Evolutionary conservation across 1,140 invertebrate species (phyloP), one percentile per base, ranked within the genome.

Genomic region (Pogonomyrmex californicus): DNA sequence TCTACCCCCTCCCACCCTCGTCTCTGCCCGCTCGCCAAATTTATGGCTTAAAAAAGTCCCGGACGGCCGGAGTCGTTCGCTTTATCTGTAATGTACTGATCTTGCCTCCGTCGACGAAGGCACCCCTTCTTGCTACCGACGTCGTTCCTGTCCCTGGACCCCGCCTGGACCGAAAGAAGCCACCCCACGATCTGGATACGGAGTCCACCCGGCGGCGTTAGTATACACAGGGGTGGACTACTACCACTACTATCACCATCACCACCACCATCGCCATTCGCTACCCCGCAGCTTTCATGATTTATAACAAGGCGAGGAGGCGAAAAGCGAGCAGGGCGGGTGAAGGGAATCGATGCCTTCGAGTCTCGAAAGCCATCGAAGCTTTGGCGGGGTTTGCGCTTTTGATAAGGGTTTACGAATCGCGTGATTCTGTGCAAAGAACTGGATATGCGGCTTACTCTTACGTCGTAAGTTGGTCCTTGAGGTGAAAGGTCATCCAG

Each of bases 61-160:
- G 86, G 86, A 91, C 93, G 93, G 93, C 92, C 85, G 68, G 60
- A 91, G 93, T 94, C 94, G 91, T 93, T 93, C 92, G 93, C 92
- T 95, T 95, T 95, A 95, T 95, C 95, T 95, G 95, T 95, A 95
- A 95, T 95, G 95, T 95, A 95, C 94, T 94, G 95, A 95, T 95
- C 94, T 94, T 93, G 92, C 94, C 92, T 93, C 94, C 91, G 92
- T 93, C 93, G 94, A 90, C 82, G 87, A 87, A 62, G 86, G 76
- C 81, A 86, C 87, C 87, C 91, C 88, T 83, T 86, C 79, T 87
- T 90, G 33, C 75, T 60, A 58, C 65, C 60, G 75, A 90, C 88
- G 87, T 82, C 86, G 82, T 86, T 90, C 89, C 88, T 87, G 81
- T 90, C 87, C 87, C 76, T 88, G 89, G 87, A 91, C 89, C 65